Evolutionary conservation across 2,888 invertebrate genomes (phyloP), one percentile per base, ranked within the genome.

Genomic region (Caenorhabditis drosophilae): DNA sequence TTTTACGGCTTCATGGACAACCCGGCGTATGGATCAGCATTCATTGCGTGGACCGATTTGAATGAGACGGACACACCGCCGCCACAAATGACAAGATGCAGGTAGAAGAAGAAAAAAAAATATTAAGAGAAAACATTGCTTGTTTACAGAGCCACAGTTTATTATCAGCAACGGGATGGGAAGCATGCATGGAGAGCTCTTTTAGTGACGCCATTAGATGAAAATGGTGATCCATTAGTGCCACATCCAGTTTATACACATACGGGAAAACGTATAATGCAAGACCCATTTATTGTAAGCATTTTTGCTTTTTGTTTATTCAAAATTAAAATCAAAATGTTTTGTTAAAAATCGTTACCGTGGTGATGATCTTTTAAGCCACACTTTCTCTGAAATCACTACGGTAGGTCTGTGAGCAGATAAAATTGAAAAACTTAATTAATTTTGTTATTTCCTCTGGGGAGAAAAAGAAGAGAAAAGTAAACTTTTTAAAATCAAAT

Each of bases 21-120:
- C 36, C 58, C 63, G 9, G 52, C 51, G 3, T 56, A 63, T 36
- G 60, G 61, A 16, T 46, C 52, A 15, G 66, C 56, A 12, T 77
- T 75, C 26, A 56, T 73, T 16, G 73, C 72, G 25, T 67, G 72
- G 58, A 74, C 69, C 4, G 77, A 77, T 51, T 27, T 73, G 16
- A 70, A 71, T 26, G 56, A 66, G 11, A 57, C 57, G 15, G 72
- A 72, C 11, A 41, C 51, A 2, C 70, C 75, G 7, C 62, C 69
- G 0, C 51, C 54, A 22, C 56, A 61, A 35, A 61, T 44, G 12
- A 34, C 44, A 15, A 60, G 47, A 38, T 60, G 59, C 54, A 47
- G 64, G 59, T 67, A 16, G 12, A 22, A 18, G n/a, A n/a, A n/a
- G n/a, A n/a, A n/a, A n/a, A n/a, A n/a, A n/a, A n/a, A n/a, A n/a